Conservation (phyloP, 2,888 invertebrate genomes). For the Syritta pipiens region DNA sequence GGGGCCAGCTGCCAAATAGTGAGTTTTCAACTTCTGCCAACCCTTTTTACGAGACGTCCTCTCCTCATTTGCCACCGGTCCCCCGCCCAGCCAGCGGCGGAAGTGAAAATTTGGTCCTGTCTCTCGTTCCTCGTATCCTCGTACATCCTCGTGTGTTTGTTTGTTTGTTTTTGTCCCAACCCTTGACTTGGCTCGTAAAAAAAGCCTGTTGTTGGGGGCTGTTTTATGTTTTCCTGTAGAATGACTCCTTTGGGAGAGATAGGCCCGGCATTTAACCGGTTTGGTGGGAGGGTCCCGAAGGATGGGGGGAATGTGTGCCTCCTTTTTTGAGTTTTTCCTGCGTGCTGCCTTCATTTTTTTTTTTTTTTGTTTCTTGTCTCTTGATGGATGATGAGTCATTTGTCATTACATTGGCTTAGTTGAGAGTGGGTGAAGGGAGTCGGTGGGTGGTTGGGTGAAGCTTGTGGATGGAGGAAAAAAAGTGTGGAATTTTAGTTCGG, state of each 20-base stretch:
- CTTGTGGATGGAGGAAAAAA: conserved; percentile 45
- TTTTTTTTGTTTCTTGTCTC: conserved; percentile 5
- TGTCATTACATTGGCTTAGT: conserved; percentile 58
- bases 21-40: conserved; percentile 47
- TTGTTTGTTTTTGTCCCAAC: conserved; percentile 3
- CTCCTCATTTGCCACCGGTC: neutral
- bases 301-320: conserved; percentile 18
- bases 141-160: too few species aligned
- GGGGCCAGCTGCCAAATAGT: conserved; percentile 42
- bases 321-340: conserved; percentile 13
- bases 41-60: neutral
- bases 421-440: neutral
- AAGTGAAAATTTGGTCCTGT: conserved; percentile 33
- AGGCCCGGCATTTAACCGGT: conserved; percentile 28
- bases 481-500: conserved; percentile 25
- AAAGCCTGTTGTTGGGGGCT: conserved; percentile 27
- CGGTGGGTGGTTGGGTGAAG: neutral
- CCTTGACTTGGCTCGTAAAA: conserved; percentile 44
- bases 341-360: conserved; percentile 12
- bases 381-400: conserved; percentile 64
- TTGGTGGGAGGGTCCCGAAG: conserved; percentile 1
- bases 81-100: neutral
- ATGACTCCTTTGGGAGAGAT: conserved; percentile 46
- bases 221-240: conserved; percentile 7
- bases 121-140: too few species aligned